Evolutionary conservation across 2,888 invertebrate genomes (phyloP), one percentile per base, ranked within the genome.

Genomic region (Aelia acuminata): DNA sequence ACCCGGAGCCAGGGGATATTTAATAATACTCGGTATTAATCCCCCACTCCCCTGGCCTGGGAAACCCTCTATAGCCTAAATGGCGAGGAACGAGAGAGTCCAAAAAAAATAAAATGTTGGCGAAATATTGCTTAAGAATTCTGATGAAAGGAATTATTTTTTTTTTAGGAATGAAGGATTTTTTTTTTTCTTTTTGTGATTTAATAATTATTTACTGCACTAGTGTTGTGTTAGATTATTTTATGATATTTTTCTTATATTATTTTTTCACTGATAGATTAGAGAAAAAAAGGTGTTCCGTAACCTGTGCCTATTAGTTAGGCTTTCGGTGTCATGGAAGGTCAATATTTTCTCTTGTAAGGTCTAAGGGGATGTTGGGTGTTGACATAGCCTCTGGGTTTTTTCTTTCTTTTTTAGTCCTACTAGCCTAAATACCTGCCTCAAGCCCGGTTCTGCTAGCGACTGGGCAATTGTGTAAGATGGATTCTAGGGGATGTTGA

Each of bases 401-500:
- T 80, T 80, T 43, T 80, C 43, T 75, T 35, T 75, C 20, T 22
- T 80, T 43, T 80, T n/a, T 5, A 80, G 80, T 1, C 80, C 80
- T 47, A 80, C 80, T 80, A 80, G 80, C 80, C 80, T 80, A 47
- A 80, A 80, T 80, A 80, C 80, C 80, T 80, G 80, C 80, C 43
- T 43, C 43, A 11, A 10, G 31, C 18, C 75, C 22, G 43, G 43
- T 22, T 5, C n/a, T 13, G 43, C 43, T 5, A 11, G 11, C 22
- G 10, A 18, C 22, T n/a, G n/a, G n/a, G n/a, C 10, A 3, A n/a
- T 39, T 47, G 3, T n/a, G 43, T 15, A n/a, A 43, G 22, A 1
- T 8, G 75, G 39, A 18, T 13, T 11, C 43, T 31, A 8, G 22
- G 3, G 39, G 26, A 8, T 39, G 31, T 20, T 10, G 18, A 63